Conservation (phyloP, 2,888 invertebrate species). For the Ferdinandea cuprea region DNA sequence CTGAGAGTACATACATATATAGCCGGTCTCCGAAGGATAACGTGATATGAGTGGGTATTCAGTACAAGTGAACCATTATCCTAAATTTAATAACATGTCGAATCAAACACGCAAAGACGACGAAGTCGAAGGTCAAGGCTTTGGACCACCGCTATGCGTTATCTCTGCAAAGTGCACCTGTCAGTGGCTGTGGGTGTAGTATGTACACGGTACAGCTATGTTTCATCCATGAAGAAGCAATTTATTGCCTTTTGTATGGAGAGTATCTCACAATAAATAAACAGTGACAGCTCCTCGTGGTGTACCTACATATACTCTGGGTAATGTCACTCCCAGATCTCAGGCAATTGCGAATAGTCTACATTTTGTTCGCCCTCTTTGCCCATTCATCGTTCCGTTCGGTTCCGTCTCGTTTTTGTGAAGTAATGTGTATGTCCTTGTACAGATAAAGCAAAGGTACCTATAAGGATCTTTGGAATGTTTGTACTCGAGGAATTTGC, state of each 20-base stretch:
- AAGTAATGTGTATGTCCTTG: slow-evolving; percentile 3
- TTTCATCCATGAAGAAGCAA: slow-evolving; percentile 51
- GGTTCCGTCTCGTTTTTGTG: too few relatives aligned
- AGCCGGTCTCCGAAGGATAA: slow-evolving; percentile 8
- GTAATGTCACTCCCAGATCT: slow-evolving; percentile 34
- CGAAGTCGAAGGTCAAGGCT: slow-evolving; percentile 52
- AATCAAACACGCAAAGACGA: slow-evolving; percentile 11
- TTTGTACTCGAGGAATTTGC: slow-evolving; percentile 35
- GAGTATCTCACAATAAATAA: slow-evolving; percentile 60
- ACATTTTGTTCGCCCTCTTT: slow-evolving; percentile 13
- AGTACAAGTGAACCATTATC: slow-evolving; percentile 11
- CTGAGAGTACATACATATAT: background rate
- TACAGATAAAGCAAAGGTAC: slow-evolving; percentile 14
- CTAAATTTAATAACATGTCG: slow-evolving; percentile 53
- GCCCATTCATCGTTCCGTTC: background rate
- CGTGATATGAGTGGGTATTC: slow-evolving; percentile 12
- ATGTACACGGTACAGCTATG: too few relatives aligned
- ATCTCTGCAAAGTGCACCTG: slow-evolving; percentile 48
- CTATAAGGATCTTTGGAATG: slow-evolving; percentile 47
- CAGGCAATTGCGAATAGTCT: slow-evolving; percentile 51
- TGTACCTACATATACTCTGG: slow-evolving; percentile 7
- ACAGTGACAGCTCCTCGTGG: slow-evolving; percentile 59
- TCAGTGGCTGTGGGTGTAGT: slow-evolving; percentile 50
- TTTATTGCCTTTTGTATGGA: slow-evolving; percentile 59
- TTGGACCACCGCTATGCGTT: slow-evolving; percentile 33